Evolutionary conservation across 2,888 invertebrate genomes (phyloP).

Genomic region (Hemistola chrysoprasaria): DNA sequence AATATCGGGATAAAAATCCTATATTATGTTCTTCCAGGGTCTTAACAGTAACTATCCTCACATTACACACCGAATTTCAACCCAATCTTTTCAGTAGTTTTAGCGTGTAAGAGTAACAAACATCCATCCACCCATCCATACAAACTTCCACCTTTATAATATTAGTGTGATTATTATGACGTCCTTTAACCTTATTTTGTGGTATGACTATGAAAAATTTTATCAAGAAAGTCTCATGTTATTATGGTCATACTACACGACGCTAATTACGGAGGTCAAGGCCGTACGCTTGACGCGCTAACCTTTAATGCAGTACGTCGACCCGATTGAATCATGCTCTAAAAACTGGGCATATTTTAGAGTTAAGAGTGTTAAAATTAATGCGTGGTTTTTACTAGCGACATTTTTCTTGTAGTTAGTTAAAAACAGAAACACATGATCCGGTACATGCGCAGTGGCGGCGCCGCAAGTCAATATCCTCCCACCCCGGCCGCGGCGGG

Average conservation of each 20-base stretch:
- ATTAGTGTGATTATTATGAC: too few species aligned
- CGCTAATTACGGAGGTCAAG: slow-evolving; percentile 55
- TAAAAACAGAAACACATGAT: slow-evolving; percentile 78
- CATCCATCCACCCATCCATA: too few species aligned
- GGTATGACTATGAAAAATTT: too few species aligned
- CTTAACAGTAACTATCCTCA: too few species aligned
- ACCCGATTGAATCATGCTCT: slow-evolving; percentile 10
- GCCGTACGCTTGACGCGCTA: slow-evolving; percentile 37
- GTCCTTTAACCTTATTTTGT: too few species aligned
- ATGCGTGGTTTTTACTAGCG: slow-evolving; percentile 37
- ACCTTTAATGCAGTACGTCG: slow-evolving; percentile 30
- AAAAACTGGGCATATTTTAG: slow-evolving; percentile 3
- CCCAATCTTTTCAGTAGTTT: too few species aligned
- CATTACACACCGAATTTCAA: too few species aligned
- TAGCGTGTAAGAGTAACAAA: too few species aligned
- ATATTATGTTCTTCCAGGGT: too few species aligned
- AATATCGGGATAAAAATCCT: too few species aligned
- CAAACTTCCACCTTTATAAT: too few species aligned
- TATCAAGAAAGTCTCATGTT: background rate
- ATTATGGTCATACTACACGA: slow-evolving; percentile 6
- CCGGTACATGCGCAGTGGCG: slow-evolving; percentile 74
- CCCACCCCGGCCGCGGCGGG: slow-evolving; percentile 65
- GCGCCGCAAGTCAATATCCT: slow-evolving; percentile 79
- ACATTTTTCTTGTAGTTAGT: slow-evolving; percentile 51
- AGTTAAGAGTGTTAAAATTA: slow-evolving; percentile 3